Evolutionary conservation across 2,113 vertebrate genomes (phyloP).

Genomic region (Marmota monax): DNA sequence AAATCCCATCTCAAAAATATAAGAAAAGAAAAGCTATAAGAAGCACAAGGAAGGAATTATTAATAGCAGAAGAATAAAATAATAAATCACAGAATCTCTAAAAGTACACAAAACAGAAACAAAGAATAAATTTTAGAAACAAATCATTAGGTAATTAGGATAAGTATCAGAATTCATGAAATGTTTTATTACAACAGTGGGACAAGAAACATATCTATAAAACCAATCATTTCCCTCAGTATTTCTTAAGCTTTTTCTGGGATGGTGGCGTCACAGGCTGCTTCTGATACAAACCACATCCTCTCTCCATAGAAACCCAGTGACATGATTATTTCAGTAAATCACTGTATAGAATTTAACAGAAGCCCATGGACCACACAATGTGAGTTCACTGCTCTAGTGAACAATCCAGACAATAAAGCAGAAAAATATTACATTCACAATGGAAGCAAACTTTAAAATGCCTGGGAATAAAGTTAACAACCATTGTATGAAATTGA

Average conservation of each 20-base stretch:
- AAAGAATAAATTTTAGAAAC: not conserved
- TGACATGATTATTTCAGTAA: not conserved
- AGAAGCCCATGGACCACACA: not conserved
- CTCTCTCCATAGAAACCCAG: not conserved
- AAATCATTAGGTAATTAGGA: not conserved
- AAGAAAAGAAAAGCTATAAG: not conserved
- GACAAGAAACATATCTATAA: not conserved
- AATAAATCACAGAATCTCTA: not conserved
- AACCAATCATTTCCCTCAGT: not conserved
- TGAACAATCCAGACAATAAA: constrained; percentile 14
- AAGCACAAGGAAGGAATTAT: not conserved
- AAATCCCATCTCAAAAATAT: not conserved
- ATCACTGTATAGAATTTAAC: not conserved
- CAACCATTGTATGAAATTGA: not conserved
- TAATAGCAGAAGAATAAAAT: constrained; percentile 10
- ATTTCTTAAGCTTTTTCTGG: not conserved
- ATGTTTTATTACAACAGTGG: not conserved
- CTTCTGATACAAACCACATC: not conserved
- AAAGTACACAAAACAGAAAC: not conserved
- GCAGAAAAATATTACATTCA: not conserved
- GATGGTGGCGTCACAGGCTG: not conserved
- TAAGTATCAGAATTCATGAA: not conserved
- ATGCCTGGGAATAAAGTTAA: not conserved
- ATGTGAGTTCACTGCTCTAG: not conserved
- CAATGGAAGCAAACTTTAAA: not conserved